Conservation (phyloP, 2,888 invertebrate species). For the Drosophila peninsularis region DNA sequence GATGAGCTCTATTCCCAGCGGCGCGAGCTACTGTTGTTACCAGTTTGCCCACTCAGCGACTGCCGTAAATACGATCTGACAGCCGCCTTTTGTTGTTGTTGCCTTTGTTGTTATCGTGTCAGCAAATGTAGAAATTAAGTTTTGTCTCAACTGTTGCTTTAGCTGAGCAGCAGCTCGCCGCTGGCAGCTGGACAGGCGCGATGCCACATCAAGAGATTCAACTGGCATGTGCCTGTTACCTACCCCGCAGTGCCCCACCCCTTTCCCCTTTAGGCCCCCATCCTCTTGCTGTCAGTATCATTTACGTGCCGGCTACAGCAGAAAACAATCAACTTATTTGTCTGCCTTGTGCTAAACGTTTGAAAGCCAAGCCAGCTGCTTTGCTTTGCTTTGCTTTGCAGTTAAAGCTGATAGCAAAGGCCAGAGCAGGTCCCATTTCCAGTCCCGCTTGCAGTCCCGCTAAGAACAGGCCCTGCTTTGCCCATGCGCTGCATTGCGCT, state of each 20-base stretch:
- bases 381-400: slow-evolving; percentile 4
- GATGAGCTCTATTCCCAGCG: slow-evolving; percentile 26
- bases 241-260: too few species aligned
- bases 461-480: slow-evolving; percentile 29
- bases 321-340: slow-evolving; percentile 75
- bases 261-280: background rate
- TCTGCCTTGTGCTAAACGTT: slow-evolving; percentile 60
- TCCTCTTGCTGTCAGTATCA: slow-evolving; percentile 64
- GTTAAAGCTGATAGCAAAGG: slow-evolving; percentile 21
- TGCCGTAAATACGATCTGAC: slow-evolving; percentile 42
- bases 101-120: slow-evolving; percentile 53
- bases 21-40: slow-evolving; percentile 41
- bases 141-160: slow-evolving; percentile 47
- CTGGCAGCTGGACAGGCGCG: slow-evolving; percentile 35
- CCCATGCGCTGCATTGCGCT: slow-evolving; percentile 44
- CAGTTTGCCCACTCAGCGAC: slow-evolving; percentile 56
- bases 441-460: slow-evolving; percentile 4
- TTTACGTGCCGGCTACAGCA: slow-evolving; percentile 61
- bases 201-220: slow-evolving; percentile 21
- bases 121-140: slow-evolving; percentile 80
- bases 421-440: slow-evolving; percentile 9
- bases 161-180: slow-evolving; percentile 11
- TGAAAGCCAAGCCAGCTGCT: slow-evolving; percentile 54
- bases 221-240: slow-evolving; percentile 14
- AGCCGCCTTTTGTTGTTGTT: slow-evolving; percentile 27